Evolutionary conservation across 2,113 vertebrate species (phyloP).

Genomic region (Suricata suricatta): DNA sequence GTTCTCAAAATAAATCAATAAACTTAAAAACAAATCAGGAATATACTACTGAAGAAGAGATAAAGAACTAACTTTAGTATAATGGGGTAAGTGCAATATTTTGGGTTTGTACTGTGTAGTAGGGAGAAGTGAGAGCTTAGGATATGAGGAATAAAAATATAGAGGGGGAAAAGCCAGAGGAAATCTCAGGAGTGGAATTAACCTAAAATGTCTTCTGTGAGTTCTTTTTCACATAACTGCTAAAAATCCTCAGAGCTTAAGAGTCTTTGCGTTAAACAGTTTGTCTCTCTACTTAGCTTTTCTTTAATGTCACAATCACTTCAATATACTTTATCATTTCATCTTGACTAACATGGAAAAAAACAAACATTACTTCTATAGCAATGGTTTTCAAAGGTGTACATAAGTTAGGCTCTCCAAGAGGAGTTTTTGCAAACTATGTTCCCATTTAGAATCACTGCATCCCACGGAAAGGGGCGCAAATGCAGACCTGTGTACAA

Average conservation of each 20-base stretch:
- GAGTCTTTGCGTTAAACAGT: background rate
- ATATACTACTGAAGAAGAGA: background rate
- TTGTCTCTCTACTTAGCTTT: background rate
- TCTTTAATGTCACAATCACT: slow-evolving; percentile 48
- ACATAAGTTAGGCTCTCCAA: background rate
- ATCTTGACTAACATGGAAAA: slow-evolving; percentile 27
- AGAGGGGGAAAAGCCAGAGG: background rate
- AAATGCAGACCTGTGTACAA: background rate
- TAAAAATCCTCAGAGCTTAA: background rate
- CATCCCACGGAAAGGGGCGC: background rate
- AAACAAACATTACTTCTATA: background rate
- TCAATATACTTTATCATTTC: slow-evolving; percentile 31
- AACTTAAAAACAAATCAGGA: background rate
- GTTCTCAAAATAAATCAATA: too few species aligned
- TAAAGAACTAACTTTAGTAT: background rate
- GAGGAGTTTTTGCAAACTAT: slow-evolving; percentile 41
- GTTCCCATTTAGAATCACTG: slow-evolving; percentile 26
- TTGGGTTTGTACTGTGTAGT: background rate
- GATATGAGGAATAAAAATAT: background rate
- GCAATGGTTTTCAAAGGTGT: background rate
- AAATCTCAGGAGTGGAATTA: slow-evolving; percentile 25
- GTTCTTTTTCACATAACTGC: slow-evolving; percentile 22
- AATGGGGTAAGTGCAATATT: background rate
- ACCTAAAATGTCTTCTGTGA: background rate
- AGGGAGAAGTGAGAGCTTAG: background rate